Conservation (phyloP, 2,888 invertebrate genomes). For the Eristalis tenax region DNA sequence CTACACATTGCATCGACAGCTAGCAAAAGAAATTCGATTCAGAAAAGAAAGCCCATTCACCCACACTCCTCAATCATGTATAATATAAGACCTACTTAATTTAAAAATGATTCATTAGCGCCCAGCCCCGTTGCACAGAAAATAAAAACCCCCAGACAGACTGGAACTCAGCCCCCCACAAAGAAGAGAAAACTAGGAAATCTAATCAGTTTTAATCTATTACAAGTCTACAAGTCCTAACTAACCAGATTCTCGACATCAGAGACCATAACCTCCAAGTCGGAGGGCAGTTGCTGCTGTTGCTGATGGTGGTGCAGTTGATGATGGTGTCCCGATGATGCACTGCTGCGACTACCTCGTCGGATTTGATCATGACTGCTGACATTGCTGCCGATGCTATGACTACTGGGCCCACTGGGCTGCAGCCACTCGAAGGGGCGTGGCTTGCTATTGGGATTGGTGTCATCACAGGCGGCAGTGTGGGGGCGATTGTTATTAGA, state of each 20-base stretch:
- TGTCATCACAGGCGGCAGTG: constrained; percentile 74
- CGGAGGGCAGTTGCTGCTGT: constrained; percentile 78
- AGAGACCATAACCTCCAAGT: constrained; percentile 80
- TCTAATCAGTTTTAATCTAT: constrained; percentile 22
- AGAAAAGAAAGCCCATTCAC: constrained; percentile 34
- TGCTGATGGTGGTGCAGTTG: constrained; percentile 45
- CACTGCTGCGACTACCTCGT: constrained; percentile 73
- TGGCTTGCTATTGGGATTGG: constrained; percentile 7
- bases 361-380: constrained; percentile 60
- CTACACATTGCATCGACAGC: constrained; percentile 1
- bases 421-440: constrained; percentile 61
- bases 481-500: constrained; percentile 74
- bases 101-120: constrained; percentile 9
- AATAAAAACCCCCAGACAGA: neutral
- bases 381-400: constrained; percentile 39
- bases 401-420: constrained; percentile 67
- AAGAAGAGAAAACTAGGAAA: constrained; percentile 20
- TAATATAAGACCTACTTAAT: constrained; percentile 4
- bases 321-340: constrained; percentile 57
- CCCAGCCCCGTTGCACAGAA: neutral
- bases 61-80: constrained; percentile 12
- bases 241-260: constrained; percentile 81
- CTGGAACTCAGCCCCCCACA: neutral
- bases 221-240: constrained; percentile 74
- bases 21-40: constrained; percentile 4